These are phyloP conservation scores for Hyaena hyaena DNA, from an alignment of 2,113 vertebrate genomes.

Conservation along the genomic window DNA sequence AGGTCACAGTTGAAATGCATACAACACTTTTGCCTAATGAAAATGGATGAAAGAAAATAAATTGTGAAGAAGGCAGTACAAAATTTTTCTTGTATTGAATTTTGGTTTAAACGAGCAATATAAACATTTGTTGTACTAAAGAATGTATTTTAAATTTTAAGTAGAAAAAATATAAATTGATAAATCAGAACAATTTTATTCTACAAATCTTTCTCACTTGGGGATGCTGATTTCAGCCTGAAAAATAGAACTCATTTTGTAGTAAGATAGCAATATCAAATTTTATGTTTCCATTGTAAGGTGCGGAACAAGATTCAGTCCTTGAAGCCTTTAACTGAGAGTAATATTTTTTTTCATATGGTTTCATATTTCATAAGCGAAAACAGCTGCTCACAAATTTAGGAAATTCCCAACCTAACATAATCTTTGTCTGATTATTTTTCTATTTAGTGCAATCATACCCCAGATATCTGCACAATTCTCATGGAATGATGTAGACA, in stretches of 20 bases:
- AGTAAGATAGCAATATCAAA: background rate
- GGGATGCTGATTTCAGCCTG: background rate
- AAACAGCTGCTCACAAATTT: slow-evolving; percentile 55
- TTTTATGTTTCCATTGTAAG: slow-evolving; percentile 27
- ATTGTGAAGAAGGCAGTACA: background rate
- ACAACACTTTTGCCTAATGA: slow-evolving; percentile 34
- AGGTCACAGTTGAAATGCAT: slow-evolving; percentile 34
- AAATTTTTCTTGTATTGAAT: background rate
- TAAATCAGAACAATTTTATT: background rate
- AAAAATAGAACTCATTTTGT: background rate
- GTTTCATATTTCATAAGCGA: slow-evolving; percentile 57
- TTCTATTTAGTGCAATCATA: background rate
- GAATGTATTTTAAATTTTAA: slow-evolving; percentile 24
- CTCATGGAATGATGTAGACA: background rate
- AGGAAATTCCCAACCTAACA: slow-evolving; percentile 36
- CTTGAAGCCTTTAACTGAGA: background rate
- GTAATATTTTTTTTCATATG: slow-evolving; percentile 29
- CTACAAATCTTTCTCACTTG: background rate
- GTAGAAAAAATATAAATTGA: slow-evolving; percentile 14
- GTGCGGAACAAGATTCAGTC: background rate
- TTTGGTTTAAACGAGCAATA: slow-evolving; percentile 24
- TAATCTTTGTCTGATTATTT: slow-evolving; percentile 14
- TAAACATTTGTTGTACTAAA: background rate
- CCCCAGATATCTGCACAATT: background rate
- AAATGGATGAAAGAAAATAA: slow-evolving; percentile 62